phyloP scores from a whole-genome alignment of 2,888 invertebrate genomes.

The Notocelia uddmanniana region DNA sequence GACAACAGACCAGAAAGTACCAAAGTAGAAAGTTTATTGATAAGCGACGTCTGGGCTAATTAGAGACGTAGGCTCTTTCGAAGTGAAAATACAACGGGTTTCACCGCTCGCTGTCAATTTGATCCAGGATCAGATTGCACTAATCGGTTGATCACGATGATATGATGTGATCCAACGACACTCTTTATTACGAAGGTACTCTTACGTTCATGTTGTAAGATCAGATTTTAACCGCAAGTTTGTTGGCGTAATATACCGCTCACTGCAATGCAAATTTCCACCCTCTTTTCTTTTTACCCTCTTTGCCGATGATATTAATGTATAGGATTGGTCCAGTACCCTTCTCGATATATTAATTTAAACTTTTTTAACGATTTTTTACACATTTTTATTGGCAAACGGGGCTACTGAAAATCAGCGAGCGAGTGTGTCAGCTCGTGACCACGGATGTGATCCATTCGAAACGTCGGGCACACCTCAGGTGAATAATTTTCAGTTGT shows the following conservation, averaged over 20 bases:
- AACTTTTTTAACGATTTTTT: too few species aligned
- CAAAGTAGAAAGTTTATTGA: slow-evolving; percentile 44
- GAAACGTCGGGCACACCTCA: too few species aligned
- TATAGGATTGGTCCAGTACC: too few species aligned
- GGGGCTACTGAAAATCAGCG: too few species aligned
- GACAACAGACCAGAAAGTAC: slow-evolving; percentile 25
- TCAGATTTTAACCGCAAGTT: not conserved
- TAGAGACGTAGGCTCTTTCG: slow-evolving; percentile 34
- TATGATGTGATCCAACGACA: slow-evolving; percentile 9
- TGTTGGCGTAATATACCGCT: not conserved
- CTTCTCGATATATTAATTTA: too few species aligned
- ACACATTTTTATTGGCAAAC: too few species aligned
- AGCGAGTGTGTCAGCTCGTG: too few species aligned
- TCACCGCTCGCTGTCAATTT: slow-evolving; percentile 32
- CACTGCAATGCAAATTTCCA: not conserved
- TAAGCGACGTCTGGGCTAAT: slow-evolving; percentile 38
- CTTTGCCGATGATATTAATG: too few species aligned
- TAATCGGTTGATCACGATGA: slow-evolving; percentile 11
- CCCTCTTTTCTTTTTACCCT: not conserved
- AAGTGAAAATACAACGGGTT: slow-evolving; percentile 39
- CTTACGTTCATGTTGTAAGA: not conserved
- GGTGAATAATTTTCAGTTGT: too few species aligned
- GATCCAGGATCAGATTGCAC: slow-evolving; percentile 41
- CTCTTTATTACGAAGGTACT: not conserved
- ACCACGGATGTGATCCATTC: too few species aligned